Percentiles rank a stretch among this genome's conserved stretches.
Conservation (phyloP, 2,888 invertebrate genomes). For the Drosophila neutralis region DNA sequence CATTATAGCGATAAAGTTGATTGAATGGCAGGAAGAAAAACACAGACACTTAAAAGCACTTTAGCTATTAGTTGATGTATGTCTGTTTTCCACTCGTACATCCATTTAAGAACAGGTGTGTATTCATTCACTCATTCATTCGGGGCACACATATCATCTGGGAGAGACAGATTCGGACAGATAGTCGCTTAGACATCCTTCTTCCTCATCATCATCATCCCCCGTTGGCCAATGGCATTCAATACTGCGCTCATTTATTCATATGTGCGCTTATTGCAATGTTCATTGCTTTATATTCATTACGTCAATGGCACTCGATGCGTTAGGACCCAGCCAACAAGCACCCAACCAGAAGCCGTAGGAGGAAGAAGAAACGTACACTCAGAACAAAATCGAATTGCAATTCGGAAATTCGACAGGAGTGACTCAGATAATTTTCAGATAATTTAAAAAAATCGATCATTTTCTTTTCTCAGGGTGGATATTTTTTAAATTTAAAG, state of each 20-base stretch:
- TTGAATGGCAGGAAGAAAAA: background rate
- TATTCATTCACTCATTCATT: constrained; percentile 7
- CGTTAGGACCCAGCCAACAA: constrained; percentile 44
- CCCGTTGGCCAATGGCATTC: constrained; percentile 47
- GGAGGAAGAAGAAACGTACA: constrained; percentile 4
- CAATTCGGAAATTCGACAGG: background rate
- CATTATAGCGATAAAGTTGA: constrained; percentile 13
- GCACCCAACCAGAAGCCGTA: constrained; percentile 2
- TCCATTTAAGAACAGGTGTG: constrained; percentile 17
- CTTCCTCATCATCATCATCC: constrained; percentile 3
- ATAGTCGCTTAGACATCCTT: constrained; percentile 31
- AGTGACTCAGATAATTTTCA: background rate
- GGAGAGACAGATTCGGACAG: constrained; percentile 14
- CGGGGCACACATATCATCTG: constrained; percentile 10
- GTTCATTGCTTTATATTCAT: constrained; percentile 79
- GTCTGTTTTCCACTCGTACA: constrained; percentile 28
- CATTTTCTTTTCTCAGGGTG: background rate
- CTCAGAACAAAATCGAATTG: background rate
- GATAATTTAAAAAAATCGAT: background rate
- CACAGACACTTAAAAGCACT: constrained; percentile 35
- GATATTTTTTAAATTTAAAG: background rate
- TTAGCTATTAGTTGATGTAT: constrained; percentile 63
- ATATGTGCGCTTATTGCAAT: constrained; percentile 81
- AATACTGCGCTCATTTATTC: constrained; percentile 75
- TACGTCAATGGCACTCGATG: constrained; percentile 74